Evolutionary conservation across 2,888 invertebrate genomes (phyloP).

Genomic region (Pelosia muscerda): DNA sequence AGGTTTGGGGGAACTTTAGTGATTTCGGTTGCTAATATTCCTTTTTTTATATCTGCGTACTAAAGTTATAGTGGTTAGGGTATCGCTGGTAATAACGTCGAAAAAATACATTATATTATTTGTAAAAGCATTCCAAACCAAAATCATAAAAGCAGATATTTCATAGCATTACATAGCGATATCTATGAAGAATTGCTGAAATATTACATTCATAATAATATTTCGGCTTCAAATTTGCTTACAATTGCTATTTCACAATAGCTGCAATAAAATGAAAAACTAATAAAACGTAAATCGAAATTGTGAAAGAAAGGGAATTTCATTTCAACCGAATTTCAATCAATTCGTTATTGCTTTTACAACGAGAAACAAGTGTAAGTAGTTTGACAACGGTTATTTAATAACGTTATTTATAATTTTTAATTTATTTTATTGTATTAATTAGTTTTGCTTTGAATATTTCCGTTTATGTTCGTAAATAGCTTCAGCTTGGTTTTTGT

Average conservation of each 20-base stretch:
- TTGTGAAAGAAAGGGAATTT: constrained; percentile 75
- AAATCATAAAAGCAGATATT: constrained; percentile 22
- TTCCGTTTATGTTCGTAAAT: not conserved
- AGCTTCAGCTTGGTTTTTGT: not conserved
- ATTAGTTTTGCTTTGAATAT: not conserved
- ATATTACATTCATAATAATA: constrained; percentile 28
- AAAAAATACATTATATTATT: too few relatives aligned
- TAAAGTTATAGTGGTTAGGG: too few relatives aligned
- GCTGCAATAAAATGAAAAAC: constrained; percentile 58
- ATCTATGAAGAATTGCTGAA: constrained; percentile 14
- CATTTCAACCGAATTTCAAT: constrained; percentile 71
- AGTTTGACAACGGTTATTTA: constrained; percentile 14
- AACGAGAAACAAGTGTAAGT: constrained; percentile 58
- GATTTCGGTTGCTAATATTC: too few relatives aligned
- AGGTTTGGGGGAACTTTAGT: too few relatives aligned
- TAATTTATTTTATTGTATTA: not conserved
- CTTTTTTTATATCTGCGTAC: too few relatives aligned
- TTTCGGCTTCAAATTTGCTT: constrained; percentile 41
- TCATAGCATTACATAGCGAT: constrained; percentile 1
- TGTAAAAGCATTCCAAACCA: not conserved
- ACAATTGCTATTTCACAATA: constrained; percentile 68
- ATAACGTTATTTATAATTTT: not conserved
- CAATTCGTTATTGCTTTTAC: constrained; percentile 57
- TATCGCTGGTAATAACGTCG: too few relatives aligned
- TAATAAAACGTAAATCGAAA: constrained; percentile 74